Percentiles rank a stretch among this genome's conserved stretches.
Evolutionary conservation across 2,113 vertebrate genomes (phyloP).

Genomic region (Murina feae): DNA sequence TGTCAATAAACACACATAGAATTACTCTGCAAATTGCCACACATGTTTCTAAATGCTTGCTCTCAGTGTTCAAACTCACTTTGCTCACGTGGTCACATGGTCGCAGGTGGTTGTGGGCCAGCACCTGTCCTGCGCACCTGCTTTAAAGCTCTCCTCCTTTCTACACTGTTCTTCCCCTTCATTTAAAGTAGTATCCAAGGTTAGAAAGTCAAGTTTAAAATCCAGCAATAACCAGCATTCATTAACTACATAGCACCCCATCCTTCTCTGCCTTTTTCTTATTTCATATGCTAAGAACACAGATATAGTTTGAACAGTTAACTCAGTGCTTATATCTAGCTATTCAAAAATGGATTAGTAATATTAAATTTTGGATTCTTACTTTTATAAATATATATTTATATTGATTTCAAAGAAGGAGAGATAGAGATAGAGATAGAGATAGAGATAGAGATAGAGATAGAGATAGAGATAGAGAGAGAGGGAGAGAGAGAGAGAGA

Average conservation of each 20-base stretch:
- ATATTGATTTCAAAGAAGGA: too few species aligned
- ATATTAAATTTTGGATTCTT: background rate
- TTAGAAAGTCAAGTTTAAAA: background rate
- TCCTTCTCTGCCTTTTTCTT: background rate
- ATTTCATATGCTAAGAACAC: background rate
- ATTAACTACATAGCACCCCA: background rate
- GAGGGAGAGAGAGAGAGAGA: too few species aligned
- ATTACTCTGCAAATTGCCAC: background rate
- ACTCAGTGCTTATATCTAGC: background rate
- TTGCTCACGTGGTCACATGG: background rate
- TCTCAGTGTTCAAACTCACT: background rate
- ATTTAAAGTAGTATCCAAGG: background rate
- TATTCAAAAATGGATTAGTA: background rate
- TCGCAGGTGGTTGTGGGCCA: background rate
- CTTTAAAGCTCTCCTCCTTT: background rate
- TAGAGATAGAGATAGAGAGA: too few species aligned
- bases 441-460: too few species aligned
- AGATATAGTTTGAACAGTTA: background rate
- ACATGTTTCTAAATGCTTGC: background rate
- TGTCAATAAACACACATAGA: background rate
- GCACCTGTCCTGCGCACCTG: background rate
- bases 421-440: too few species aligned
- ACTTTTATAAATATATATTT: too few species aligned
- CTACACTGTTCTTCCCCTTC: background rate
- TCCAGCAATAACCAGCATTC: background rate